A percentile compares a stretch with the other conserved stretches of the same genome.
These are phyloP conservation scores for Drosophila navojoa DNA, from an alignment of 1,140 invertebrate genomes.

Conservation along the genomic window DNA sequence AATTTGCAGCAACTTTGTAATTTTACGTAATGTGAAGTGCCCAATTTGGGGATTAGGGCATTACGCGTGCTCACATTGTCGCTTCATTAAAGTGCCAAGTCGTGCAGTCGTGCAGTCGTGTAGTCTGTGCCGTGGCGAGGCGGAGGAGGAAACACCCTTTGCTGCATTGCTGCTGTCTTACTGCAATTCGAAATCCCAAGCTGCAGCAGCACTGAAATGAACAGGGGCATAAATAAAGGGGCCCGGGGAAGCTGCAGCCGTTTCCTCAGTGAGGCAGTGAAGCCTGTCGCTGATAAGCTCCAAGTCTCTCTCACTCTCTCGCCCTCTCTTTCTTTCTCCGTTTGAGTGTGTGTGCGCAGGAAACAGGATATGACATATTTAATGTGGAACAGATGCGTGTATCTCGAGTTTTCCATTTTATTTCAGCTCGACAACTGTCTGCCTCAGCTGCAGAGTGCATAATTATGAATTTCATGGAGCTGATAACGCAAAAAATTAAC, in stretches of 20 bases:
- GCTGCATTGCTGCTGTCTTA: conserved; percentile 15
- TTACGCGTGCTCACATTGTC: neutral
- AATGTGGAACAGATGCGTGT: conserved; percentile 76
- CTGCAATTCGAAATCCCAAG: conserved; percentile 20
- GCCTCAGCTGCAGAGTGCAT: conserved; percentile 46
- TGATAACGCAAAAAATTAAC: conserved; percentile 23
- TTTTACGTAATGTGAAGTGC: neutral
- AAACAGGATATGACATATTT: conserved; percentile 83
- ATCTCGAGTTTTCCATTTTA: conserved; percentile 52
- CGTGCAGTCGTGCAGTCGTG: conserved; percentile 18
- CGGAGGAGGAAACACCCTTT: conserved; percentile 13
- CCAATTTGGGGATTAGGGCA: conserved; percentile 12
- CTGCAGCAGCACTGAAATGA: conserved; percentile 12
- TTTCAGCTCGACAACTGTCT: conserved; percentile 36
- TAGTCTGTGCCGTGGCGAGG: neutral
- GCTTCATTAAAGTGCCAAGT: conserved; percentile 27
- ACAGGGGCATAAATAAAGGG: conserved; percentile 26
- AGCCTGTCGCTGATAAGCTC: conserved; percentile 61
- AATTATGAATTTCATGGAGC: conserved; percentile 55
- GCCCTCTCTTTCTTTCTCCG: conserved; percentile 6
- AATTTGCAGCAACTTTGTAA: neutral
- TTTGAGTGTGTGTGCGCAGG: conserved; percentile 46
- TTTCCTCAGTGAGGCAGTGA: conserved; percentile 39
- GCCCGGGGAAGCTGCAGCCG: conserved; percentile 11
- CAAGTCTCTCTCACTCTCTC: conserved; percentile 9